Percentiles rank a stretch among this genome's conserved stretches.
These are phyloP conservation scores for Polypterus bichir DNA, from an alignment of 2,113 vertebrate genomes.

Conservation along the genomic window DNA sequence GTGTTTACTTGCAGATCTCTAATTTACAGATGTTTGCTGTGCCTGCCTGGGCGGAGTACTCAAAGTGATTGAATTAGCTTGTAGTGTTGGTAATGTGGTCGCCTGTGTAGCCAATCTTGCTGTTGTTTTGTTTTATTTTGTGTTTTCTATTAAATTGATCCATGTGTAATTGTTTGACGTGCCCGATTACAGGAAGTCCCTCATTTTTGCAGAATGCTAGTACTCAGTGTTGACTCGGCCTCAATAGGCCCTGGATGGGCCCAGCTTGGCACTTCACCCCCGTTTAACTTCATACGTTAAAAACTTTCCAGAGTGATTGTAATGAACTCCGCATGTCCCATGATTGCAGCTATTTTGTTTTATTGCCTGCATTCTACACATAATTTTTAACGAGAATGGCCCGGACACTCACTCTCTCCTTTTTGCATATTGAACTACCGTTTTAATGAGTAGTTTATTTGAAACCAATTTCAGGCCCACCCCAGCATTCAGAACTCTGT, in stretches of 20 bases:
- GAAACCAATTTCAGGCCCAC: conserved; percentile 30
- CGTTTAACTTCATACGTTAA: background rate
- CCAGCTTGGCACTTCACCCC: background rate
- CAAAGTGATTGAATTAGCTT: background rate
- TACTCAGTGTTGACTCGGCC: background rate
- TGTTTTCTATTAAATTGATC: background rate
- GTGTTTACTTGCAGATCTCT: too few species aligned
- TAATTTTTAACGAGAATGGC: conserved; percentile 15
- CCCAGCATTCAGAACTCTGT: too few species aligned
- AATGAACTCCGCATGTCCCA: conserved; percentile 12
- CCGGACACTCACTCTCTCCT: background rate
- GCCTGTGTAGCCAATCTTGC: background rate
- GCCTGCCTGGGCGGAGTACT: background rate
- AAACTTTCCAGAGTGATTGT: background rate
- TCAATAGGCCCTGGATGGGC: background rate
- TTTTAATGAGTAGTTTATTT: conserved; percentile 31
- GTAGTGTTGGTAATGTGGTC: background rate
- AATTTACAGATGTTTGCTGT: background rate
- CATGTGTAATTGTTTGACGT: background rate
- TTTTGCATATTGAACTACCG: conserved; percentile 17
- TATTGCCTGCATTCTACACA: conserved; percentile 14
- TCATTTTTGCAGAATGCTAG: background rate
- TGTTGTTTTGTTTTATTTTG: background rate
- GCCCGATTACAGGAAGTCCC: background rate
- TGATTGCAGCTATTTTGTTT: conserved; percentile 12